Conservation (phyloP, 2,888 invertebrate species). For the Dendrolimus pini region DNA sequence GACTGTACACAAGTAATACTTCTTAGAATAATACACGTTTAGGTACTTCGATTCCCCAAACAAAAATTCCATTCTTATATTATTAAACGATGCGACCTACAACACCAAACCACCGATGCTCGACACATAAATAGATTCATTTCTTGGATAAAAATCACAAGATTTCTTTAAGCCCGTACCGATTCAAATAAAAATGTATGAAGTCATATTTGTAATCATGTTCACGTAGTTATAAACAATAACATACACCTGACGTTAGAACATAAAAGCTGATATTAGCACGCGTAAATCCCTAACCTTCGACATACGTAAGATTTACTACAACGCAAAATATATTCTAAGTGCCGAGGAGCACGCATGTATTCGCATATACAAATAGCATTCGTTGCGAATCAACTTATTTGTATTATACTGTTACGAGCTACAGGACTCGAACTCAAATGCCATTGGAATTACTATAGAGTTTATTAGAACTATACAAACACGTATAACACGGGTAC, state of each 20-base stretch:
- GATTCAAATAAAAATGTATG: not conserved
- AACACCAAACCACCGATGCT: conserved; percentile 53
- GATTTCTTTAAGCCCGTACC: not conserved
- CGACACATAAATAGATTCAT: conserved; percentile 62
- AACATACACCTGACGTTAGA: not conserved
- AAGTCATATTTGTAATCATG: not conserved
- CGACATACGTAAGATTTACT: too few species aligned
- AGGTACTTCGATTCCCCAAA: conserved; percentile 59
- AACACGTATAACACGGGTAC: too few species aligned
- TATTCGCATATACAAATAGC: too few species aligned
- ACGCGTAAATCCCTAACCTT: not conserved
- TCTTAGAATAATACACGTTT: conserved; percentile 48
- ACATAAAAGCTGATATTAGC: not conserved
- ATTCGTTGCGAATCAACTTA: too few species aligned
- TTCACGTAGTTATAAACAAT: not conserved
- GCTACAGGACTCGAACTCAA: too few species aligned
- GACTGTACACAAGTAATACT: conserved; percentile 43
- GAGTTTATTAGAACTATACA: too few species aligned
- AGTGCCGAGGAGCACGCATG: too few species aligned
- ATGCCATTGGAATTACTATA: too few species aligned
- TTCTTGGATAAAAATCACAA: conserved; percentile 60
- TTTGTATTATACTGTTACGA: too few species aligned
- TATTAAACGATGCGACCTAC: conserved; percentile 41
- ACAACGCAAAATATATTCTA: too few species aligned
- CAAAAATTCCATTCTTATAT: conserved; percentile 59